Base-by-base conservation (phyloP, 2,888 invertebrate genomes). In the Ashinkailepas kermadecensis region DNA sequence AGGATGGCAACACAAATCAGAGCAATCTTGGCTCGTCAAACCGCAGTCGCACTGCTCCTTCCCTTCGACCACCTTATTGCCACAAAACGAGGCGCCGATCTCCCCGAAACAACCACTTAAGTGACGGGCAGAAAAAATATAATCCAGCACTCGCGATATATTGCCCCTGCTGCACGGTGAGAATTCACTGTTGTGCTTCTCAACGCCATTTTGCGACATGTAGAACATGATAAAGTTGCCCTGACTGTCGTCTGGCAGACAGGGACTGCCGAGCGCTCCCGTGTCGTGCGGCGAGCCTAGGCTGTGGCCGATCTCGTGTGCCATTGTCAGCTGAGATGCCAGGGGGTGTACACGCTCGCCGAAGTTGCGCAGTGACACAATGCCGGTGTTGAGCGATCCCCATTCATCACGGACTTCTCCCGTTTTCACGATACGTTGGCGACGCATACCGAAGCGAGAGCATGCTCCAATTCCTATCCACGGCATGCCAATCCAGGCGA, bases 211-310 rank as follows among this genome's bases (percentile, higher is more conserved):
- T 56, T 74, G 74, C 18, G 74, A 74, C 18, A 21, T 9, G 54
- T 54, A 74, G 74, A 54, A 74, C 74, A 74, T 74, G 74, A 74
- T 74, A 56, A 10, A 74, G 74, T 74, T 74, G 74, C 74, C 74
- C 18, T 3, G 10, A 12, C 9, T 21, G 74, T 74, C 74, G 74
- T 56, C 21, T 4, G 74, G 74, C 56, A 74, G 11, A 18, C 74
- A 74, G 21, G 18, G 18, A 39, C 74, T 74, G 74, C 74, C 74
- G 18, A 56, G 74, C 21, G 74, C 21, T 54, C 56, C 74, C 8
- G 6, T 9, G 54, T 74, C 74, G 74, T 74, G 74, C 54, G 74
- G 74, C 21, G 74, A 74, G 21, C 74, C 74, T 21, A 74, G 18
- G 15, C 3, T 74, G 74, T 74, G 74, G 74, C 74, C 74, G 74